phyloP scores from a whole-genome alignment of 2,797 vertebrate genomes.

The Falco novaeseelandiae region DNA sequence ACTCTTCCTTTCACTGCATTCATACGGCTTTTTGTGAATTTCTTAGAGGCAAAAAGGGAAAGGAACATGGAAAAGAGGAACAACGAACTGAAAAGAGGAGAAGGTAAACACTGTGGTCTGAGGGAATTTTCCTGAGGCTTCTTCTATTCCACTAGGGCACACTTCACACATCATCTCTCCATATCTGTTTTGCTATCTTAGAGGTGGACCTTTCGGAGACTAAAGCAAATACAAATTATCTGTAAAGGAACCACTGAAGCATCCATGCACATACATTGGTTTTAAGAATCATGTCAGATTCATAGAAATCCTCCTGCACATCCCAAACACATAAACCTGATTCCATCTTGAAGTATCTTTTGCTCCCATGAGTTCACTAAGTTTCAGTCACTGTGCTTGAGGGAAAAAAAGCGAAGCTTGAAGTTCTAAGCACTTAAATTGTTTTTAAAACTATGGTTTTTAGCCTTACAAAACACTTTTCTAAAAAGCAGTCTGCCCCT shows the following conservation, averaged over 20 bases:
- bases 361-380: background rate
- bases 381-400: background rate
- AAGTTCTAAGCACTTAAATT: background rate
- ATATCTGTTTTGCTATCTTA: background rate
- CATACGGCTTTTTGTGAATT: background rate
- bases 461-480: background rate
- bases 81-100: background rate
- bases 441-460: background rate
- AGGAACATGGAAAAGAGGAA: background rate
- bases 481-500: background rate
- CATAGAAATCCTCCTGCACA: background rate
- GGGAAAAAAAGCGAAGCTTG: background rate
- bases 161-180: background rate
- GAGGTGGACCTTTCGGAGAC: background rate
- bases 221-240: background rate
- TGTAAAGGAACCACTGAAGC: background rate
- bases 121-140: background rate
- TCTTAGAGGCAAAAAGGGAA: background rate
- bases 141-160: background rate
- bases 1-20: background rate
- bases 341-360: background rate
- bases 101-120: background rate
- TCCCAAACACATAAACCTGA: background rate
- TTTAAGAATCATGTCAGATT: background rate
- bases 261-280: background rate